Evolutionary conservation across 2,888 invertebrate genomes (phyloP), one percentile per base, ranked within the genome.

Genomic region (Corbicula japonica): DNA sequence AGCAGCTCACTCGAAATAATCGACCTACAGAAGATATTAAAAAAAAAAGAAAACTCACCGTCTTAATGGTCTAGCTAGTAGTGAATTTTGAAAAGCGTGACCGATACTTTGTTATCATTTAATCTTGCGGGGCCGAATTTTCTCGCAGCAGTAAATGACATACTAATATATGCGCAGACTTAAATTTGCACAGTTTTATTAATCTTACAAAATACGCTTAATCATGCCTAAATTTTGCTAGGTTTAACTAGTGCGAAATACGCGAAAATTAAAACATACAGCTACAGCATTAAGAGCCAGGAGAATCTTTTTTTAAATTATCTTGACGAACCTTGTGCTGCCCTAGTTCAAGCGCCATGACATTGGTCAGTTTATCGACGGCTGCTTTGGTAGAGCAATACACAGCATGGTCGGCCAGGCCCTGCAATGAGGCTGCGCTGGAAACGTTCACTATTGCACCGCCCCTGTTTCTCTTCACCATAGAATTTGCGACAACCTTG

Each of bases 361-460:
- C 95, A 86, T 96, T 95, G 0, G 97, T 97, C 78, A 98, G 94
- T 44, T 96, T 96, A 90, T 99, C 98, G 0, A 99, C 94, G 0
- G 98, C 98, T 3, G 96, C 97, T 94, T 99, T 99, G 0, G 97
- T 96, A 0, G 97, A 96, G 90, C 97, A 85, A 92, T 99, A 99
- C 0, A 96, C 95, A 0, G 96, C 93, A 90, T 98, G 98, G 83
- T 97, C 96, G 50, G 93, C 92, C 23, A 98, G 94, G 3, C 97
- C 97, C 3, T 95, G 95, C 93, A 95, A 91, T 0, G 94, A 93
- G 0, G 96, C 97, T 41, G 84, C 78, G 77, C 98, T 98, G 0
- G 98, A 98, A 58, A 98, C 94, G 92, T 98, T 98, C 0, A 99
- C 98, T 88, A 99, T 97, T 72, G 96, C 94, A 35, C 98, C 97